Evolutionary conservation across 2,888 invertebrate genomes (phyloP).

Genomic region (Campoletis raptor): DNA sequence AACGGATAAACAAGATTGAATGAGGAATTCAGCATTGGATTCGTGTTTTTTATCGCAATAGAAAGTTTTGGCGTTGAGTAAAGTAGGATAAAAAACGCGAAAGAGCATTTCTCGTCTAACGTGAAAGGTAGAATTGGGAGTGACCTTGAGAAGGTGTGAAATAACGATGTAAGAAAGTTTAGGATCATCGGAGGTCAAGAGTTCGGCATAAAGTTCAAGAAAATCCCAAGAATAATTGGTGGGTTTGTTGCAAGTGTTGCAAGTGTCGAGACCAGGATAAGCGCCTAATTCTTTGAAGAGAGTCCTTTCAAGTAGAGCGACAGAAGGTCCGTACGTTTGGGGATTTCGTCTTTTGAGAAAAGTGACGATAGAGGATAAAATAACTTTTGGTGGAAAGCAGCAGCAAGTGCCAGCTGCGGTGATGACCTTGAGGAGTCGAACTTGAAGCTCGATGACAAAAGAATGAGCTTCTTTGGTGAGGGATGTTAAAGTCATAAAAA

Average conservation of each 20-base stretch:
- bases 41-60: constrained; percentile 84
- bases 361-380: constrained; percentile 86
- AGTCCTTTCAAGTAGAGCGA: constrained; percentile 87
- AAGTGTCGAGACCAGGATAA: constrained; percentile 80
- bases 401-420: constrained; percentile 88
- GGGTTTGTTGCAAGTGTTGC: constrained; percentile 80
- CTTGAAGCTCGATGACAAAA: constrained; percentile 84
- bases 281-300: constrained; percentile 88
- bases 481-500: constrained; percentile 86
- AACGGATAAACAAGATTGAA: constrained; percentile 87
- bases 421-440: constrained; percentile 86
- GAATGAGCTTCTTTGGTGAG: constrained; percentile 85
- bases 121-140: constrained; percentile 86
- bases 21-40: constrained; percentile 87
- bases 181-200: constrained; percentile 87
- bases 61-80: constrained; percentile 86
- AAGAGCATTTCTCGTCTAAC: constrained; percentile 87
- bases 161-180: constrained; percentile 87
- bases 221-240: constrained; percentile 86
- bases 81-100: constrained; percentile 88
- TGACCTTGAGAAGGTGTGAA: constrained; percentile 87
- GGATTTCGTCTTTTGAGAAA: constrained; percentile 83
- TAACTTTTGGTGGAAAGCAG: constrained; percentile 87
- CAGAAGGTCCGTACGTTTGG: constrained; percentile 81
- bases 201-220: constrained; percentile 87